A percentile compares a stretch with the other conserved stretches of the same genome.
These are phyloP conservation scores for Geotrupes spiniger DNA, from an alignment of 2,888 invertebrate genomes.

Conservation along the genomic window DNA sequence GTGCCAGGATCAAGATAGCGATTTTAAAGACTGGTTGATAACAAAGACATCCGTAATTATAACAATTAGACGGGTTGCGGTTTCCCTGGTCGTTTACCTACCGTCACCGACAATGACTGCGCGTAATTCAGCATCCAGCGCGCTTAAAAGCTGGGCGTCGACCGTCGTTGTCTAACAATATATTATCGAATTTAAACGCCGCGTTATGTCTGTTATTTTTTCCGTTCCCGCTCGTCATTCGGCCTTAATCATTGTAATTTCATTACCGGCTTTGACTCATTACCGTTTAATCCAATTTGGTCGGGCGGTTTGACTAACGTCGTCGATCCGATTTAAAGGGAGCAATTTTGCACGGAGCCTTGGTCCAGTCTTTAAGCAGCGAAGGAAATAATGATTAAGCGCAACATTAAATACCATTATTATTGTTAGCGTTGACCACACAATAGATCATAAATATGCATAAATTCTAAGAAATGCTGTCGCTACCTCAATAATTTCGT, in stretches of 20 bases:
- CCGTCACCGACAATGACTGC: conserved; percentile 34
- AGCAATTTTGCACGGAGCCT: no score
- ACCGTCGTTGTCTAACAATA: conserved; percentile 38
- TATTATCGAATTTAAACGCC: conserved; percentile 37
- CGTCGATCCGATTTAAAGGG: no score
- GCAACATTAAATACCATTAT: no score
- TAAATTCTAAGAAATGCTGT: no score
- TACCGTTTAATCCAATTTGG: conserved; percentile 3
- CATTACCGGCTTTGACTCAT: conserved; percentile 5
- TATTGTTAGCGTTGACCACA: no score
- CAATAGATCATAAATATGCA: no score
- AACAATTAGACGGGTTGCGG: conserved; percentile 28
- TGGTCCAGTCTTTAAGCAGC: no score
- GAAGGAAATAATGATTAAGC: no score
- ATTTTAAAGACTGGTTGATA: conserved; percentile 20
- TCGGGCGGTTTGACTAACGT: no score
- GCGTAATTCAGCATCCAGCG: conserved; percentile 23
- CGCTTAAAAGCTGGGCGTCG: conserved; percentile 37
- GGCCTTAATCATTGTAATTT: conserved; percentile 33
- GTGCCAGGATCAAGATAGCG: conserved; percentile 19
- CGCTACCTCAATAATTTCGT: neutral
- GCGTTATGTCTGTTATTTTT: neutral
- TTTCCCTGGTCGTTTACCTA: conserved; percentile 27
- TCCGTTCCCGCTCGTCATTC: conserved; percentile 2
- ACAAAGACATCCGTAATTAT: conserved; percentile 28